Conservation (phyloP, 2,888 invertebrate species). For the Ectemnius continuus region DNA sequence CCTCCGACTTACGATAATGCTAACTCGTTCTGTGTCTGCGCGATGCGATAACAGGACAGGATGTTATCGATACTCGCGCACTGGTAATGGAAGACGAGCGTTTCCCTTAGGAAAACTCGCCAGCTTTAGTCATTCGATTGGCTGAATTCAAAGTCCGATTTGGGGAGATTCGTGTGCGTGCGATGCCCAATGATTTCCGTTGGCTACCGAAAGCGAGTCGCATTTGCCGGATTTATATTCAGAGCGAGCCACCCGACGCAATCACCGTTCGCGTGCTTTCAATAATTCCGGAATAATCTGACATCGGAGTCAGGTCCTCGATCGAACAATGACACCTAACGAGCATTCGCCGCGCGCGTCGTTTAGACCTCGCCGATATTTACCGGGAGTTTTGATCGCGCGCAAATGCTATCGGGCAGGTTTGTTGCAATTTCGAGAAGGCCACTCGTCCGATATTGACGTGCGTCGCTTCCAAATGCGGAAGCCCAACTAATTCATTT, state of each 20-base stretch:
- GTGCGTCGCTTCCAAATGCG: too few relatives aligned
- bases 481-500: too few relatives aligned
- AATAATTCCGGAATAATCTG: conserved; percentile 45
- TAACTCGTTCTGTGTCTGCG: too few relatives aligned
- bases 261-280: conserved; percentile 39
- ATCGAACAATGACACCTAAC: conserved; percentile 42
- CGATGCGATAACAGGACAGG: too few relatives aligned
- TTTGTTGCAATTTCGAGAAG: too few relatives aligned
- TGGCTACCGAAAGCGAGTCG: conserved; percentile 33
- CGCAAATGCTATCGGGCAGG: too few relatives aligned
- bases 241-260: conserved; percentile 20
- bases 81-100: too few relatives aligned
- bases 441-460: too few relatives aligned
- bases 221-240: conserved; percentile 49
- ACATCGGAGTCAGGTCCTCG: conserved; percentile 34
- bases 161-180: not conserved
- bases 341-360: conserved; percentile 29
- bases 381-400: too few relatives aligned
- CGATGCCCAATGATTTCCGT: not conserved
- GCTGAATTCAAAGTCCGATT: not conserved
- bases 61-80: too few relatives aligned
- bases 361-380: not conserved
- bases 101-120: too few relatives aligned
- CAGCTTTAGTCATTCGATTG: too few relatives aligned
- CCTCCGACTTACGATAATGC: not conserved